Percentiles rank a stretch among this genome's conserved stretches.
phyloP scores from a whole-genome alignment of 2,888 invertebrate genomes.

The Thera britannica region DNA sequence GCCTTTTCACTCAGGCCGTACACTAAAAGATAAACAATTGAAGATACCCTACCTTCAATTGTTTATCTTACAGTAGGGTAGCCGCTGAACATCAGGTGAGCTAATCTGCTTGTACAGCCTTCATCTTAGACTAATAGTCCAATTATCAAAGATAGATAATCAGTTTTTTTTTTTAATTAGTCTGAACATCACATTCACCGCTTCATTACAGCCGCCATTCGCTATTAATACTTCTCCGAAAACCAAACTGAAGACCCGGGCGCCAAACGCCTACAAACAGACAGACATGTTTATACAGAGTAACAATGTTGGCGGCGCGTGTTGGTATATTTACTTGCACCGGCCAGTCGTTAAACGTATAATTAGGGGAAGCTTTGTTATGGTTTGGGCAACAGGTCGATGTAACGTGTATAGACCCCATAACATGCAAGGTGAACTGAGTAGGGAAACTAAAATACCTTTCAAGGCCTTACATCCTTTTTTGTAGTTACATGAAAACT shows the following conservation, averaged over 20 bases:
- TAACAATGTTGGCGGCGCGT: conserved; percentile 23
- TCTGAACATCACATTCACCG: background rate
- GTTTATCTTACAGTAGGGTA: too few species aligned
- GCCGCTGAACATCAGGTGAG: too few species aligned
- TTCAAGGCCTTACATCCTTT: too few species aligned
- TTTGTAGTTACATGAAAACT: too few species aligned
- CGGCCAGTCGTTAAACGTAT: conserved; percentile 23
- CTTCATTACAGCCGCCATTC: background rate
- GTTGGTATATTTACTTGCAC: conserved; percentile 13
- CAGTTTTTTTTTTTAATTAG: background rate
- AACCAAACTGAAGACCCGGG: conserved; percentile 1
- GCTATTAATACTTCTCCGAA: background rate
- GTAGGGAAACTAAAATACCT: too few species aligned
- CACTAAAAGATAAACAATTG: too few species aligned
- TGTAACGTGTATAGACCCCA: background rate
- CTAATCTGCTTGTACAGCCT: too few species aligned
- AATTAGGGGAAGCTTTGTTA: conserved; percentile 17
- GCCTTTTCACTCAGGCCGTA: too few species aligned
- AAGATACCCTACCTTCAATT: too few species aligned
- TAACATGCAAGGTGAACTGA: background rate
- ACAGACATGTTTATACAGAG: conserved; percentile 13
- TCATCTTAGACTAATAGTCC: too few species aligned
- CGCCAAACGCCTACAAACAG: conserved; percentile 6
- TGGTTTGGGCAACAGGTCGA: conserved; percentile 19
- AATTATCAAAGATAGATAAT: background rate